phyloP scores from a whole-genome alignment of 2,888 invertebrate genomes.

The Gastracanthus pulcherrimus region DNA sequence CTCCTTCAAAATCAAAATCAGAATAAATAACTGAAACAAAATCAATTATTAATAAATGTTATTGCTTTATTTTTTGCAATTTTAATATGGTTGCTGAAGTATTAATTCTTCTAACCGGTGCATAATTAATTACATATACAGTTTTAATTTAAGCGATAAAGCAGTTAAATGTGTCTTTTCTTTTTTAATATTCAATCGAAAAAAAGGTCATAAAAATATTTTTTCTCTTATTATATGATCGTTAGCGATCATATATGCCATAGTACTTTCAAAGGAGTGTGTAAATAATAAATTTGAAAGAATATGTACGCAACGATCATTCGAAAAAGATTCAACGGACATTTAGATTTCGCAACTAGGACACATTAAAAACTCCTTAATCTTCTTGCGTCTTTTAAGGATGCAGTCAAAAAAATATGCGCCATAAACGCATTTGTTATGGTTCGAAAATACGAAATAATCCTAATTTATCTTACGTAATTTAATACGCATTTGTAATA shows the following conservation, averaged over 20 bases:
- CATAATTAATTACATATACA: no score
- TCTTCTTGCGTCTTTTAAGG: constrained; percentile 7
- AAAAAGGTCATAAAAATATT: neutral
- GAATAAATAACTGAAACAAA: no score
- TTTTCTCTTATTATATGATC: neutral
- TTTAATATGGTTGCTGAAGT: no score
- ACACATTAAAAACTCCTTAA: constrained; percentile 18
- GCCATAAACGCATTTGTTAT: no score
- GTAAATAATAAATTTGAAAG: constrained; percentile 29
- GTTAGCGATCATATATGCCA: neutral
- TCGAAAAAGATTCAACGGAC: constrained; percentile 6
- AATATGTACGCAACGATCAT: neutral
- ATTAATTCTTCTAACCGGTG: no score
- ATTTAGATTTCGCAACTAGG: constrained; percentile 35
- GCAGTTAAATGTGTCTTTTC: no score
- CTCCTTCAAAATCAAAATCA: no score
- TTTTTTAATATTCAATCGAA: no score
- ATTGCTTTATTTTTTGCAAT: no score
- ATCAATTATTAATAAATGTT: no score
- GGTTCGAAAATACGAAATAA: neutral
- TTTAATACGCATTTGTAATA: neutral
- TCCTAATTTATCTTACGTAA: neutral
- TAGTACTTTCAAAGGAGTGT: neutral
- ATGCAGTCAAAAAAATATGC: neutral
- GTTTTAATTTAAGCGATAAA: no score